These are phyloP conservation scores for Bombyx mori DNA, from an alignment of 1,140 invertebrate species.

Conservation along the genomic window DNA sequence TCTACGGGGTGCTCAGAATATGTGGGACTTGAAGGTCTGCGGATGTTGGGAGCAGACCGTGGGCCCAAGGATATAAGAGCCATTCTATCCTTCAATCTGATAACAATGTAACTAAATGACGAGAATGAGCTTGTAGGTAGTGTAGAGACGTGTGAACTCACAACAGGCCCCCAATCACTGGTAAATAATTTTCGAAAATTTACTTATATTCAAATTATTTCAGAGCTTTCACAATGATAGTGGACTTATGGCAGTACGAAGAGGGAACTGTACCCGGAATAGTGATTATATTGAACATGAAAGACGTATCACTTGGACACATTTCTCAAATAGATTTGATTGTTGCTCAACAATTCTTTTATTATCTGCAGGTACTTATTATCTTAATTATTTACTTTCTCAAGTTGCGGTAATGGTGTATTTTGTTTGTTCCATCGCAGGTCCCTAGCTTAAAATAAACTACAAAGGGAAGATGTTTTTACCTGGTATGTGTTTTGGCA, in stretches of 20 bases:
- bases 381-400: too few species aligned
- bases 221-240: conserved; percentile 70
- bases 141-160: not conserved
- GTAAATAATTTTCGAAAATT: not conserved
- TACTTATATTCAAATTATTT: conserved; percentile 13
- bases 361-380: conserved; percentile 71
- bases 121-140: not conserved
- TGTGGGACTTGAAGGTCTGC: too few species aligned
- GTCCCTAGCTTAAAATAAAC: too few species aligned
- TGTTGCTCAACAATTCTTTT: conserved; percentile 74
- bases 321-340: conserved; percentile 70
- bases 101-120: too few species aligned
- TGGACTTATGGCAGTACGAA: conserved; percentile 69
- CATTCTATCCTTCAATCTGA: too few species aligned
- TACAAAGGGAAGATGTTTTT: too few species aligned
- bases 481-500: too few species aligned
- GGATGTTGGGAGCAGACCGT: too few species aligned
- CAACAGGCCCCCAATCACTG: not conserved
- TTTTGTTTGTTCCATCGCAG: too few species aligned
- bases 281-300: conserved; percentile 73
- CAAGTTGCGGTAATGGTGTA: too few species aligned
- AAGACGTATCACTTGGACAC: conserved; percentile 71
- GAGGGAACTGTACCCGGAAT: conserved; percentile 72
- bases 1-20: too few species aligned
- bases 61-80: too few species aligned